Base-by-base conservation (phyloP, 2,797 vertebrate genomes). In the Syngnathus acus region DNA sequence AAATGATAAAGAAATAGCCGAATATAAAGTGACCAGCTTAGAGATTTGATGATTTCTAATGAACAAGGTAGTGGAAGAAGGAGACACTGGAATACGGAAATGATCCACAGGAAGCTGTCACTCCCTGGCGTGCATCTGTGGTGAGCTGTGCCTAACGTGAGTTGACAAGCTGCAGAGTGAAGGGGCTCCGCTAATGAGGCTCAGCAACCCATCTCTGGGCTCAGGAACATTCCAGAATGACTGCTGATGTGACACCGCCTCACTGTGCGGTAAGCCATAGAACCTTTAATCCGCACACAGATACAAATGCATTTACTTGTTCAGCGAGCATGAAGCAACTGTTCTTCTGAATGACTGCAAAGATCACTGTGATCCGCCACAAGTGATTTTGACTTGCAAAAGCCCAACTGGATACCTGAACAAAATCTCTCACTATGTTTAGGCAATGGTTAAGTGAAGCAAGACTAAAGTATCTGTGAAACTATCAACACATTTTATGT, bases 181-280 rank as follows among this genome's bases (percentile, higher is more conserved):
- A 84, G 92, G 90, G 77, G 76, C 82, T 86, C 85, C 83, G 86
- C 91, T 94, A 94, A 92, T 89, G 88, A 91, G 90, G 91, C 68
- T 88, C 78, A 90, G 83, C 86, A 82, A 86, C 75, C 87, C 90
- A 91, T 92, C 94, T 92, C 92, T 88, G 83, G 74, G 87, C 90
- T 73, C 85, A 89, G 87, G 91, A 92, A 93, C 87, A 89, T 95
- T 94, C 92, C 89, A 72, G 83, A 82, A 78, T 82, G 83, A 79
- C 80, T 79, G 83, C 75, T 74, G 75, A 77, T 86, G 89, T 89
- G 90, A 94, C 90, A 91, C 88, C 90, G 83, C 72, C 80, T 83
- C 68, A 78, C 82, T 75, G 83, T 65, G 73, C 78, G 84, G 85
- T 86, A 82, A 78, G 84, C 72, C 71, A 11, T 21, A 23, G 68